These are phyloP conservation scores for Cirrhinus molitorella DNA, from an alignment of 2,797 vertebrate genomes.

Conservation along the genomic window DNA sequence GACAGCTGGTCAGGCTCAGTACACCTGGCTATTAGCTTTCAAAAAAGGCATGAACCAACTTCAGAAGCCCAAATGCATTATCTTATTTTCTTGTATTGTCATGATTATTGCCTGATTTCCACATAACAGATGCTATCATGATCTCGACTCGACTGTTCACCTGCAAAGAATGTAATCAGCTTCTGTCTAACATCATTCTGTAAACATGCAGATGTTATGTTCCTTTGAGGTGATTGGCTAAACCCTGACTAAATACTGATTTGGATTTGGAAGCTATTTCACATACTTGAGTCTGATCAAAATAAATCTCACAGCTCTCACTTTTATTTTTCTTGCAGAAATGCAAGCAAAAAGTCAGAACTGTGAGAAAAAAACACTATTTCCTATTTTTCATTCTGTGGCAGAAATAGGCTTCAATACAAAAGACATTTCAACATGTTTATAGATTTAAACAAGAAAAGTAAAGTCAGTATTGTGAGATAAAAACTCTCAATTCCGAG, in stretches of 20 bases:
- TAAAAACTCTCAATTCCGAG: too few species aligned
- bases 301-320: not conserved
- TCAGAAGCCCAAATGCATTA: too few species aligned
- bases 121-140: not conserved
- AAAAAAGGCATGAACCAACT: not conserved
- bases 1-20: not conserved
- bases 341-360: not conserved
- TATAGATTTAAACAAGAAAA: slow-evolving; percentile 11
- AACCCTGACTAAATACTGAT: not conserved
- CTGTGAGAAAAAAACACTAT: not conserved
- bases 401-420: not conserved
- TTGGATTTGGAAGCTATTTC: not conserved
- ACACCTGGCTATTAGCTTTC: not conserved
- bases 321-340: not conserved
- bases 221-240: not conserved
- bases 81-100: not conserved
- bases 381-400: not conserved
- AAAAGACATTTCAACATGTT: not conserved
- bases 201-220: not conserved
- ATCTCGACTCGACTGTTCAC: not conserved
- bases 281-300: not conserved
- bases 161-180: too few species aligned
- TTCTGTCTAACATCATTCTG: not conserved
- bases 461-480: too few species aligned
- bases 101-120: not conserved